Evolutionary conservation across 2,113 vertebrate genomes (phyloP), one percentile per base, ranked within the genome.

Genomic region (Grus americana): DNA sequence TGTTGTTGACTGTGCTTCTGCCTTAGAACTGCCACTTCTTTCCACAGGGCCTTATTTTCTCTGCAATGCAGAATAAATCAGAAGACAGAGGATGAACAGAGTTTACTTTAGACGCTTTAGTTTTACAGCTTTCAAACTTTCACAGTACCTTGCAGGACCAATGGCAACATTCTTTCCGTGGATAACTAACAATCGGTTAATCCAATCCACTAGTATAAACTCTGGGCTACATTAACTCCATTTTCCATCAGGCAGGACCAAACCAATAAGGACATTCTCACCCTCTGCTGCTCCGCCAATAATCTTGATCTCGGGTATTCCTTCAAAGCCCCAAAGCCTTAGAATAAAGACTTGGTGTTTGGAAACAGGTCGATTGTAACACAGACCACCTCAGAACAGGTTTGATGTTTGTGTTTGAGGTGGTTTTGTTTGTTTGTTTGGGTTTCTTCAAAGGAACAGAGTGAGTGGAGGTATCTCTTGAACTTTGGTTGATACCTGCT

Each of bases 1-100:
- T 98, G 97, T 95, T 98, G 97, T 76, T 98, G 97, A 86, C 73
- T 95, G 93, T 98, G 96, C 79, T 97, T 98, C 94, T 98, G 96
- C 79, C 93, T 98, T 78, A 98, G 88, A 81, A 83, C 97, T 79
- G 96, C 94, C 85, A 98, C 95, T 94, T 98, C 97, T 86, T 97
- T 95, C 95, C 97, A 97, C 84, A 98, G 91, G 49, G 93, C 83
- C 88, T 96, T 67, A 94, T 98, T 98, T 97, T 98, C 96, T 91
- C 98, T 98, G 95, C 54, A 97, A 97, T 89, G 92, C 93, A 93
- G 97, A 95, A 83, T 95, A 95, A 95, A 95, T 88, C 74, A 93
- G 71, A 96, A 95, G 92, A 96, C 90, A 96, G 92, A 96, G 90
- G 85, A 70, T 90, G 93, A 92, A 96, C 90, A 95, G 91, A 79